Conservation (phyloP, 2,113 vertebrate genomes). For the Origma solitaria region DNA sequence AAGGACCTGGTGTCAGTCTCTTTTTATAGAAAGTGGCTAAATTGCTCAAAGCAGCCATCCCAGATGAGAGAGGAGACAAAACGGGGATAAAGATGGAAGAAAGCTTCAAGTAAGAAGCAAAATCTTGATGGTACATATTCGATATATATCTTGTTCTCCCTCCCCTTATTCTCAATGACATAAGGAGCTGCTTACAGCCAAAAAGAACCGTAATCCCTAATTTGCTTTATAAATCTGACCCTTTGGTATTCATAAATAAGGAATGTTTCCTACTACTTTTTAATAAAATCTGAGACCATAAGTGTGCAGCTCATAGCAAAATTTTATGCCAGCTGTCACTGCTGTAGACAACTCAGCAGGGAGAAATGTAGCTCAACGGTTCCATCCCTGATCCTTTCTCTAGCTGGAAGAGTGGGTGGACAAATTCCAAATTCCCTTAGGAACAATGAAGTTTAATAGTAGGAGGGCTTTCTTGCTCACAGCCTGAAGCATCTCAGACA, state of each 20-base stretch:
- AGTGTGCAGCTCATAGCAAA: background rate
- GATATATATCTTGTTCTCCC: background rate
- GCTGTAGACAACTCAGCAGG: background rate
- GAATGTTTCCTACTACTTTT: background rate
- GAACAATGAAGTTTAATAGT: background rate
- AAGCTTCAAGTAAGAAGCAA: background rate
- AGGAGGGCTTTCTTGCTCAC: background rate
- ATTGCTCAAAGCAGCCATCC: background rate
- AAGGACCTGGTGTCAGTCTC: background rate
- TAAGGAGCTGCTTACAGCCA: background rate
- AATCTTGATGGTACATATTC: background rate
- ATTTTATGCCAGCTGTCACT: background rate
- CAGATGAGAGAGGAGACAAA: background rate
- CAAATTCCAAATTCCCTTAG: background rate
- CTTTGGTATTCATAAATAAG: background rate
- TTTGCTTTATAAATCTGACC: background rate
- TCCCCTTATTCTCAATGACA: background rate
- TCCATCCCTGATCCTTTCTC: background rate
- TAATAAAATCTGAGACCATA: background rate
- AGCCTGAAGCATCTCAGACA: background rate
- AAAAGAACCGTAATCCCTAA: background rate
- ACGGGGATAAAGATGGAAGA: background rate
- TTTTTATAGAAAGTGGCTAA: background rate
- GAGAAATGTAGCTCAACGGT: fast-evolving
- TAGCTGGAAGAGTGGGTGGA: background rate